Conservation (phyloP, 2,113 vertebrate genomes). For the Coreoperca whiteheadi region DNA sequence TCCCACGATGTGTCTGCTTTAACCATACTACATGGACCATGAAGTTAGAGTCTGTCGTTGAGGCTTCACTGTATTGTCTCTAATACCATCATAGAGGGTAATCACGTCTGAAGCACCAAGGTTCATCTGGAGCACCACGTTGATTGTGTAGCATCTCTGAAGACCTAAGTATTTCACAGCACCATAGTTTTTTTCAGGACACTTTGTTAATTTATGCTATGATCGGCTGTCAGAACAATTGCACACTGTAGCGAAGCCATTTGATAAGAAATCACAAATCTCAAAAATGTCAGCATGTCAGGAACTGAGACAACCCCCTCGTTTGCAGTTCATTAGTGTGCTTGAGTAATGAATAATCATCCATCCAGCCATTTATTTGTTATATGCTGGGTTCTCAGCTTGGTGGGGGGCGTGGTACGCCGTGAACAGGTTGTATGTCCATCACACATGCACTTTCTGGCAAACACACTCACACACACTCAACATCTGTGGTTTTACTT, state of each 20-base stretch:
- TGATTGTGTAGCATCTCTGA: conserved; percentile 6
- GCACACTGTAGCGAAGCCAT: neutral
- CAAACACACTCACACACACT: neutral
- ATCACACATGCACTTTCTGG: neutral
- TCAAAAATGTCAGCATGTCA: neutral
- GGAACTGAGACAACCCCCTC: neutral
- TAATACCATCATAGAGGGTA: neutral
- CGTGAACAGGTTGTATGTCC: neutral
- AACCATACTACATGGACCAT: conserved; percentile 16
- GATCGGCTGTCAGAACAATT: neutral
- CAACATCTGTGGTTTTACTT: neutral
- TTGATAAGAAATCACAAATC: neutral
- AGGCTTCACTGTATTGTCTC: neutral
- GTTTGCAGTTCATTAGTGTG: conserved; percentile 8
- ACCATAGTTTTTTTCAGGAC: conserved; percentile 16
- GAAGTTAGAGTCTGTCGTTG: conserved; percentile 22
- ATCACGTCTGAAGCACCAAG: conserved; percentile 5
- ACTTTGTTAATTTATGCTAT: neutral
- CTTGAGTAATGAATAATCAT: neutral
- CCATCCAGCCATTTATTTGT: neutral
- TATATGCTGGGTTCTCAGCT: neutral
- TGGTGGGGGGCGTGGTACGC: too few species aligned
- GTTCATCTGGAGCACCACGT: neutral
- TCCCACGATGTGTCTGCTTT: conserved; percentile 1
- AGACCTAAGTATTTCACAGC: conserved; percentile 3